Base-by-base conservation (phyloP, 2,797 vertebrate species). In the Oreonectes daqikongensis region DNA sequence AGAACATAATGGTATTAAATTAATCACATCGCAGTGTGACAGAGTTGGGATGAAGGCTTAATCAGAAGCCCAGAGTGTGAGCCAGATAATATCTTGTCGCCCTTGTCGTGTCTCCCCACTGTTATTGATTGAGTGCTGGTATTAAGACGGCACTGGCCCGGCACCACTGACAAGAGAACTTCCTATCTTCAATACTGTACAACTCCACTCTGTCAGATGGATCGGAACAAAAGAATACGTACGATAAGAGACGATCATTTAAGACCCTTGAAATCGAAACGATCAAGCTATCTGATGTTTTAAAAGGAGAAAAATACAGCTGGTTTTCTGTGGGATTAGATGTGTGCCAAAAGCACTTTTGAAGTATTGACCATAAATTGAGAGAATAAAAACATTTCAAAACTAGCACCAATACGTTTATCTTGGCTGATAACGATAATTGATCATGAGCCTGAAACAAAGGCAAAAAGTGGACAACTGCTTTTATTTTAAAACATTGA, bases 1-100 rank as follows among this genome's bases (percentile, higher is more conserved):
- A 94, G 90, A 90, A 90, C 90, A 92, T 93, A 92, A 93, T 93
- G 91, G 92, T 91, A 93, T 93, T 93, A 93, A 93, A 93, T 94
- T 91, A 94, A 93, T 93, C 92, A 94, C 91, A 91, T 92, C 89
- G 90, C 89, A 84, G 87, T 90, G 91, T 92, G 93, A 93, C 93
- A 91, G 92, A 92, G 92, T 91, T 88, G 89, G 91, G 91, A 91
- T 93, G 91, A 92, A 92, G 91, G 90, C 90, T 93, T 94, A 93
- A 94, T 93, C 91, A 92, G 90, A 90, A 89, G 88, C 91, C 90
- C 89, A 90, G 90, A 90, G 90, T 91, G 88, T 89, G 91, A 92
- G 92, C 90, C 88, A 93, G 92, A 93, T 94, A 93, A 94, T 94
- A 93, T 94, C 92, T 93, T 92, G 92, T 93, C 91, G 89, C 91